Evolutionary conservation across 1,140 invertebrate genomes (phyloP), one percentile per base, ranked within the genome.

Genomic region (Zaprionus inermis): DNA sequence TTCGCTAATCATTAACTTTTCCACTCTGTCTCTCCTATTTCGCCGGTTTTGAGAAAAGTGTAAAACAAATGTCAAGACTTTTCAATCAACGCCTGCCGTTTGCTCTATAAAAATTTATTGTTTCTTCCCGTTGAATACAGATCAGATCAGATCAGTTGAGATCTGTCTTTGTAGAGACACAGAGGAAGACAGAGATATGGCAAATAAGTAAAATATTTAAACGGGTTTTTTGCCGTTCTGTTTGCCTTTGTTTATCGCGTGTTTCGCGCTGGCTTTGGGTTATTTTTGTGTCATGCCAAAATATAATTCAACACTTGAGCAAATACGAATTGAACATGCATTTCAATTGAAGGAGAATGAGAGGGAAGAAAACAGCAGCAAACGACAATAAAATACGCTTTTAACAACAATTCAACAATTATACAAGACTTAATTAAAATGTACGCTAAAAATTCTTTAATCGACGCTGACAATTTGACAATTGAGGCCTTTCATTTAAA

Each of bases 381-480:
- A 22, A 56, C 56, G 69, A 81, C 51, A 78, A 79, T 66, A 66
- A 78, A 71, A 51, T 51, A 67, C 10, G 30, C 44, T 69, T 72
- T 77, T 52, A 78, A 76, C 51, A 71, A 68, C 51, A 71, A 68
- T 64, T 32, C 41, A 55, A 59, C 67, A 70, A 77, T 77, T 79
- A 77, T 89, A 79, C 79, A 1, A 64, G 79, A 72, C 79, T 89
- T 89, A 88, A 88, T 88, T 74, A 88, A 88, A 83, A 80, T 66
- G 69, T 88, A 71, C 58, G 52, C 4, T 5, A 56, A 68, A 36
- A 77, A 64, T 76, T 72, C 68, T 76, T 76, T 61, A 51, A 72
- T 66, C 61, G 64, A 72, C 68, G 69, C 73, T 72, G 69, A 72
- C 73, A 76, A 76, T 66, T 72, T 76, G 69, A 60, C 73, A 72